Base-by-base conservation (phyloP, 2,888 invertebrate genomes). In the Habrosyne pyritoides region DNA sequence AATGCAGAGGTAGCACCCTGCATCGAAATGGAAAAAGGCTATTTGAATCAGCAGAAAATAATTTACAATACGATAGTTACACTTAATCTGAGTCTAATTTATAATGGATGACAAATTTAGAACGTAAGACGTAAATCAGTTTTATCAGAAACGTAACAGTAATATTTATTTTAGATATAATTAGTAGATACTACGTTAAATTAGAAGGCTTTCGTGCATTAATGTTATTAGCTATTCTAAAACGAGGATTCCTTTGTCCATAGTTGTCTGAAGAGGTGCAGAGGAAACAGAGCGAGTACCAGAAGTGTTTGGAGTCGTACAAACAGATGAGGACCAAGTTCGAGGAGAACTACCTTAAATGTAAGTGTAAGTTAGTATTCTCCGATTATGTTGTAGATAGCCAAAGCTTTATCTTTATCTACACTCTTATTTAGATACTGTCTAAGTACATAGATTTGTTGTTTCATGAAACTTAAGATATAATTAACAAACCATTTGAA, bases 331-430 rank as follows among this genome's bases (percentile, higher is more conserved):
- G 98, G 81, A 95, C 97, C 56, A 96, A 98, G 86, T 98, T 98
- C 85, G 98, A 98, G 87, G 98, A 99, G 84, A 96, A 97, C 87
- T 97, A 97, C 85, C 95, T 97, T 60, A 98, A 98, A 94, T 97
- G 98, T 97, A 93, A 75, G 79, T 67, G 54, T 60, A 61, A 69
- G 64, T 69, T 47, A 36, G 53, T 33, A 42, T 57, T 59, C 47
- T 56, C 56, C 52, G 53, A 56, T 51, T 33, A 51, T 28, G 24
- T 51, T 36, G 48, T 46, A 48, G 42, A 52, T 46, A 53, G 24
- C 28, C 21, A 51, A 21, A 21, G 24, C 49, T 33, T 50, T 42
- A n/a, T 18, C 22, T 30, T 52, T 49, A n/a, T n/a, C n/a, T 56
- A 24, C 55, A 12, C 12, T n/a, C n/a, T n/a, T n/a, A n/a, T n/a